These are phyloP conservation scores for Cyprinella venusta DNA, from an alignment of 2,797 vertebrate genomes.

Conservation along the genomic window DNA sequence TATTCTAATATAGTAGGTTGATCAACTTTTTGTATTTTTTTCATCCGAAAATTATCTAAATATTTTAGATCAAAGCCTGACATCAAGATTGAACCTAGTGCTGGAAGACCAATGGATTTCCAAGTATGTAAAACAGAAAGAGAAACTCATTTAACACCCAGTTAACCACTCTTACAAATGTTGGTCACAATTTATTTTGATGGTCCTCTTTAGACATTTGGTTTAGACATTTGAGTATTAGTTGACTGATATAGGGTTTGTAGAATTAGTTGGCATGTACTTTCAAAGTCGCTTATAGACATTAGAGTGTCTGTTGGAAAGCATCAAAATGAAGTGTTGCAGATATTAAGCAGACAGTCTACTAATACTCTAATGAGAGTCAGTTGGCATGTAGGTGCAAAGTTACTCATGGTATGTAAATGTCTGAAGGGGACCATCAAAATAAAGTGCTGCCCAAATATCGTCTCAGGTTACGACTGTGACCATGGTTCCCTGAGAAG, in stretches of 20 bases:
- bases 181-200: background rate
- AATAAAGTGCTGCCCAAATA: background rate
- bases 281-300: background rate
- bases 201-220: background rate
- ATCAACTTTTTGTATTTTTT: background rate
- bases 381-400: background rate
- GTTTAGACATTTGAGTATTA: background rate
- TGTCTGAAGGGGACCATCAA: background rate
- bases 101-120: conserved; percentile 92
- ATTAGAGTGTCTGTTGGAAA: background rate
- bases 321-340: background rate
- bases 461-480: background rate
- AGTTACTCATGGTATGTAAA: background rate
- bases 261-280: background rate
- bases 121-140: conserved; percentile 80
- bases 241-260: background rate
- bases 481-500: background rate
- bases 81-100: conserved; percentile 96
- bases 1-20: background rate
- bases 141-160: background rate
- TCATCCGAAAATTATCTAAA: background rate
- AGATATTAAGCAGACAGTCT: background rate
- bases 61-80: conserved; percentile 91
- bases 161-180: background rate
- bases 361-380: background rate